These are phyloP conservation scores for Eristalis pertinax DNA, from an alignment of 2,888 invertebrate species.

Conservation along the genomic window DNA sequence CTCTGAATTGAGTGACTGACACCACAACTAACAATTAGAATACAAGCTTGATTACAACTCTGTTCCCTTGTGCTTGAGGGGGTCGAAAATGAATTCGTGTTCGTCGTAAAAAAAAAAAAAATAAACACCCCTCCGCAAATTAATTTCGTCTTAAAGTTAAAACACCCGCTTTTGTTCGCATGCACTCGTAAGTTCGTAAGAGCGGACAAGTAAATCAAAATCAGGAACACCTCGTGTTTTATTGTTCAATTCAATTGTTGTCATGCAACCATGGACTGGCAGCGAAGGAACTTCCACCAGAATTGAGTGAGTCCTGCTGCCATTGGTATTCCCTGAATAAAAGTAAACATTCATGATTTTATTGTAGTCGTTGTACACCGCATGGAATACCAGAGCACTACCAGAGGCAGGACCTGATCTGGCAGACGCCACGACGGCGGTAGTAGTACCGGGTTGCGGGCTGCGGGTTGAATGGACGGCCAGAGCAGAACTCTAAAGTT, in stretches of 20 bases:
- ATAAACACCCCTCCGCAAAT: too few species aligned
- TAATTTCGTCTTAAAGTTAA: too few species aligned
- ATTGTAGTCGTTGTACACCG: slow-evolving; percentile 45
- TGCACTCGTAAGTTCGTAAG: neutral
- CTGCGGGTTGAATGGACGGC: neutral
- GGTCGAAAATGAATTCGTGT: too few species aligned
- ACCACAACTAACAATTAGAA: too few species aligned
- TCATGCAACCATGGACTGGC: slow-evolving; percentile 50
- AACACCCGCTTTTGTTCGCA: too few species aligned
- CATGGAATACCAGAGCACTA: slow-evolving; percentile 28
- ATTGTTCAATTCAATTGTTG: slow-evolving; percentile 66
- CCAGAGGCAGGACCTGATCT: too few species aligned
- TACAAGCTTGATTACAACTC: too few species aligned
- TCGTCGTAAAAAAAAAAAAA: too few species aligned
- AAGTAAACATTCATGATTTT: slow-evolving; percentile 68
- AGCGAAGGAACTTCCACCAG: slow-evolving; percentile 34
- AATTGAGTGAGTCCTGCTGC: neutral
- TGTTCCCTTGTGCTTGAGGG: too few species aligned
- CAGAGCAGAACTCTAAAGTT: slow-evolving; percentile 47
- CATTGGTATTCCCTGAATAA: slow-evolving; percentile 48
- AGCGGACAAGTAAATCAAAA: neutral
- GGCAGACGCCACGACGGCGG: neutral
- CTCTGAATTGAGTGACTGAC: too few species aligned
- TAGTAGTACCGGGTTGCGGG: neutral
- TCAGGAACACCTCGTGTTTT: slow-evolving; percentile 13